Evolutionary conservation across 2,113 vertebrate genomes (phyloP).

Genomic region (Phylloscopus trochiloides): DNA sequence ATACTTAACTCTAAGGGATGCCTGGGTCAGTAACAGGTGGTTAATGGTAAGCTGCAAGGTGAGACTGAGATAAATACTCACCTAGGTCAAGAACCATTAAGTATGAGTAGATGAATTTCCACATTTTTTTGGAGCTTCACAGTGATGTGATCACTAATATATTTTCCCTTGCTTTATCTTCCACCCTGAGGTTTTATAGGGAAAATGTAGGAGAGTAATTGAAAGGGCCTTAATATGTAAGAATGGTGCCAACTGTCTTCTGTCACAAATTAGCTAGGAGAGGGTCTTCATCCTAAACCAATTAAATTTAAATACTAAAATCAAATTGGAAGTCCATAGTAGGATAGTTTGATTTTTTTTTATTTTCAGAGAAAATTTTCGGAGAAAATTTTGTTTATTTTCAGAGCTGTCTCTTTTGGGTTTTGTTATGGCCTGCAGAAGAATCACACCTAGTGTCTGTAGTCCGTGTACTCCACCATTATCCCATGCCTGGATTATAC

Average conservation of each 20-base stretch:
- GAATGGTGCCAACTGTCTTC: constrained; percentile 18
- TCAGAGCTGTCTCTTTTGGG: not conserved
- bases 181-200: not conserved
- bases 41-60: not conserved
- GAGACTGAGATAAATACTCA: not conserved
- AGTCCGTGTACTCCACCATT: not conserved
- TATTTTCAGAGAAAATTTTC: not conserved
- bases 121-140: not conserved
- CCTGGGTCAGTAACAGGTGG: not conserved
- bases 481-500: not conserved
- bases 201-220: not conserved
- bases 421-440: not conserved
- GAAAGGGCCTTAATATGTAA: constrained; percentile 27
- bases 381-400: not conserved
- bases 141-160: not conserved
- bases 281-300: constrained; percentile 44
- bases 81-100: not conserved
- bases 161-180: not conserved
- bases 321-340: not conserved
- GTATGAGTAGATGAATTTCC: not conserved
- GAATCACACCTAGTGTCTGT: not conserved
- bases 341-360: not conserved
- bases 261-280: constrained; percentile 1
- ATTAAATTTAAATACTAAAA: not conserved
- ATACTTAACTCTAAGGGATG: not conserved